Percentiles rank a stretch among this genome's conserved stretches.
Conservation (phyloP, 1,140 invertebrate genomes). For the Maniola jurtina region DNA sequence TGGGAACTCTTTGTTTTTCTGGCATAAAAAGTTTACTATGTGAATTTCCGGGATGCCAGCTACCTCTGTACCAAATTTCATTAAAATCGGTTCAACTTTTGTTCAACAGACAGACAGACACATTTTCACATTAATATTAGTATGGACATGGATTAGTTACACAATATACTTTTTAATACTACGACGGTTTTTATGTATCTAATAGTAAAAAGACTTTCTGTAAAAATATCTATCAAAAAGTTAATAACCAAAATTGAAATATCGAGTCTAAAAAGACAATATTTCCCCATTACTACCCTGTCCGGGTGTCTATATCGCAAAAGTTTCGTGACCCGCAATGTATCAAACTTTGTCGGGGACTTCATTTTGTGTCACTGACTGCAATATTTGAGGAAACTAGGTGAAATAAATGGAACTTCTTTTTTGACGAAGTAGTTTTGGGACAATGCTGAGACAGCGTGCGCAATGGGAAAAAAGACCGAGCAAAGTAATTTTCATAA, state of each 20-base stretch:
- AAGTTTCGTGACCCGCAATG: conserved; percentile 8
- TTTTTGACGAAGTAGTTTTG: conserved; percentile 9
- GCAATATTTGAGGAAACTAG: conserved; percentile 8
- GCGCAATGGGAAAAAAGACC: neutral
- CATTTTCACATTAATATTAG: too few species aligned
- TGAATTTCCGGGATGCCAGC: too few species aligned
- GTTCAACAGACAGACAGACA: too few species aligned
- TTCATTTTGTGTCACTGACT: conserved; percentile 11
- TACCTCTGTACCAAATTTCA: too few species aligned
- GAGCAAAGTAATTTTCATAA: neutral
- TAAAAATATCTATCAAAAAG: neutral
- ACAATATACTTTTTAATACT: too few species aligned
- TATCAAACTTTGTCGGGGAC: conserved; percentile 10
- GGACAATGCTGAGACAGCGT: neutral
- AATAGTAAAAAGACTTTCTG: neutral
- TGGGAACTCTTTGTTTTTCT: too few species aligned
- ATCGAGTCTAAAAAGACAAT: conserved; percentile 1
- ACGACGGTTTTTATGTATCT: too few species aligned
- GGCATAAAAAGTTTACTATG: too few species aligned
- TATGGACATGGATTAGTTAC: too few species aligned
- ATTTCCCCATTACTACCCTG: conserved; percentile 3
- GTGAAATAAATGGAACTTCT: conserved; percentile 11
- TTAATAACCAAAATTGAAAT: neutral
- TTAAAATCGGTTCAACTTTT: too few species aligned
- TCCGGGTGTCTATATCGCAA: neutral